phyloP scores from a whole-genome alignment of 2,888 invertebrate genomes.

The Ormyrus pomaceus region DNA sequence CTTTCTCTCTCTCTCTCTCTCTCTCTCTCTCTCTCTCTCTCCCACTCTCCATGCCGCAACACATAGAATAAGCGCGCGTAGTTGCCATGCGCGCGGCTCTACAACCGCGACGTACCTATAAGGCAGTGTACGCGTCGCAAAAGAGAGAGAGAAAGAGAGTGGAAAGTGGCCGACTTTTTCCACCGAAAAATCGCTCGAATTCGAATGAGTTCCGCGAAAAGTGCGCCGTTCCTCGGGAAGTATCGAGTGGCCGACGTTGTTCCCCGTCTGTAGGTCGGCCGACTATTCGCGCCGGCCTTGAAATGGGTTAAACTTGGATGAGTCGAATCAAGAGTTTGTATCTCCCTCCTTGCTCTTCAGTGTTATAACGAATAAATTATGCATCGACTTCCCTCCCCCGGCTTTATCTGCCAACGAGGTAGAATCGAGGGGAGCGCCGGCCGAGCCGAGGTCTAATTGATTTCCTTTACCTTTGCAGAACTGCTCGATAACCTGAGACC shows the following conservation, averaged over 20 bases:
- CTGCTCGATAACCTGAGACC: conserved; percentile 89
- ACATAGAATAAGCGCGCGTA: not conserved
- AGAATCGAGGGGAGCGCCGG: too few species aligned
- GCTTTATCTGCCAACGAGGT: too few species aligned
- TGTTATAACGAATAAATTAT: conserved; percentile 42
- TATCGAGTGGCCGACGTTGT: conserved; percentile 6
- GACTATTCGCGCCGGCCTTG: conserved; percentile 34
- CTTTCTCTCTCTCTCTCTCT: not conserved
- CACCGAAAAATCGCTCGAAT: conserved; percentile 12
- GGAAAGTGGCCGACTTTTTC: conserved; percentile 36
- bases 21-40: not conserved
- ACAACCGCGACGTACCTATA: not conserved
- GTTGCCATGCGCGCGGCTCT: conserved; percentile 34
- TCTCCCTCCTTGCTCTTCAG: too few species aligned
- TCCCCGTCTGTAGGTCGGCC: conserved; percentile 10
- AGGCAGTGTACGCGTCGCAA: too few species aligned
- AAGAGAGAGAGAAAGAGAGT: not conserved
- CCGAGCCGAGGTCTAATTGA: not conserved
- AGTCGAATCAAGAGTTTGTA: conserved; percentile 36
- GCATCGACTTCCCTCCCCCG: not conserved
- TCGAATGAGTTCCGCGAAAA: conserved; percentile 20
- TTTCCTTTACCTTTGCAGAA: conserved; percentile 77
- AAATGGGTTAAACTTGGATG: conserved; percentile 45
- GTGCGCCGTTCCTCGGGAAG: not conserved
- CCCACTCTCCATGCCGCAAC: too few species aligned